Base-by-base conservation (phyloP, 2,888 invertebrate genomes). In the Azorinus chamasolen region DNA sequence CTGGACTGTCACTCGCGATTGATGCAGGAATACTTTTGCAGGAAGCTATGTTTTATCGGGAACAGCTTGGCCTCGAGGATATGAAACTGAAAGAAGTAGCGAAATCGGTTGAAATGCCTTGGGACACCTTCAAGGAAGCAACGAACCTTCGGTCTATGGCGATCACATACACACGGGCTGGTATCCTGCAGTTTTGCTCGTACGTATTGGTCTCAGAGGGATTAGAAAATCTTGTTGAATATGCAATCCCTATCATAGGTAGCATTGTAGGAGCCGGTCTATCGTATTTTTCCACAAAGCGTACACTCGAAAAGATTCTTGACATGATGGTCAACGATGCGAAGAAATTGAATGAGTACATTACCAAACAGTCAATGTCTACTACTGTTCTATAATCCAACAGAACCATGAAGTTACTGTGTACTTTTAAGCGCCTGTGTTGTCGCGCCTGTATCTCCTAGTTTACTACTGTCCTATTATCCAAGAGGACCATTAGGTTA, bases 11-110 rank as follows among this genome's bases (percentile, higher is more conserved):
- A n/a, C 12, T 50, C 14, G 63, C 57, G 0, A 20, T 50, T 8
- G 64, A 64, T 45, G 55, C 25, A 12, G 37, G 20, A 1, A 24
- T 53, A 14, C 12, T 73, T 2, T 3, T 46, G 1, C 8, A 46
- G 5, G 66, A 65, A 50, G 53, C 57, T 10, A 12, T 20, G 14
- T 73, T 66, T 46, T 73, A 73, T 48, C 6, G 39, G 54, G 18
- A 59, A 16, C 65, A 65, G 59, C 51, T 61, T 53, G 62, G 62
- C 18, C n/a, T 69, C 14, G 62, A 69, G 16, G 69, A 62, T 14
- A 16, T 1, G 2, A 25, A 32, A 6, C 32, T 32, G 10, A 4
- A 32, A 32, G 5, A 32, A 10, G 32, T 32, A 6, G 32, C 32
- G 10, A 32, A 32, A 4, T 6, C 32, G 5, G 4, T 32, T 6